phyloP scores from a whole-genome alignment of 37 sponge, comb jelly and placozoan species.

The Haliclona indistincta region DNA sequence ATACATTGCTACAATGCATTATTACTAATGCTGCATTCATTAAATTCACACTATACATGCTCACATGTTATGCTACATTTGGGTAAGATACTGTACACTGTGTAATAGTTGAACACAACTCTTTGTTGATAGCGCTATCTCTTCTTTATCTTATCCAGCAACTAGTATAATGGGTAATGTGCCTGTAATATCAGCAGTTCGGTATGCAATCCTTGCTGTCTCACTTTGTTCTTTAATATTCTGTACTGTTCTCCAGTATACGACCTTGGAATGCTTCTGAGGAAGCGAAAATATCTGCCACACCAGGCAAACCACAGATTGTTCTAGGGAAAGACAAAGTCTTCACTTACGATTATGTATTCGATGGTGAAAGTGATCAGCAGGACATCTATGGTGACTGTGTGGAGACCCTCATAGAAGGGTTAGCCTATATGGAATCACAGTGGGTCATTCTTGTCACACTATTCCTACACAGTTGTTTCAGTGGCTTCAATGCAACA shows the following conservation, averaged over 20 bases:
- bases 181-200: no score
- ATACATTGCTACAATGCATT: no score
- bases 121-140: no score
- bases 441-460: neutral
- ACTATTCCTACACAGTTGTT: conserved; percentile 55
- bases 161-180: no score
- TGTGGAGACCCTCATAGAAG: conserved; percentile 75
- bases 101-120: no score
- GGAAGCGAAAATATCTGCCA: conserved; percentile 86
- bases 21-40: no score
- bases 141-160: no score
- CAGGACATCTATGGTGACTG: conserved; percentile 54
- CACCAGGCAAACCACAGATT: conserved; percentile 84
- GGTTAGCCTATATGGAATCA: conserved; percentile 50
- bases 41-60: no score
- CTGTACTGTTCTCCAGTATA: conserved; percentile 79
- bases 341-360: conserved; percentile 96
- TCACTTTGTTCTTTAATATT: no score
- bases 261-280: conserved; percentile 90
- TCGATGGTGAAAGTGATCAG: conserved; percentile 71
- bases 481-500: conserved; percentile 96
- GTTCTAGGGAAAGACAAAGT: conserved; percentile 93
- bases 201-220: no score
- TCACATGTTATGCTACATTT: no score
- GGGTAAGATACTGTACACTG: no score